Evolutionary conservation across 1,140 invertebrate species (phyloP), one percentile per base, ranked within the genome.

Genomic region (Diprion similis): DNA sequence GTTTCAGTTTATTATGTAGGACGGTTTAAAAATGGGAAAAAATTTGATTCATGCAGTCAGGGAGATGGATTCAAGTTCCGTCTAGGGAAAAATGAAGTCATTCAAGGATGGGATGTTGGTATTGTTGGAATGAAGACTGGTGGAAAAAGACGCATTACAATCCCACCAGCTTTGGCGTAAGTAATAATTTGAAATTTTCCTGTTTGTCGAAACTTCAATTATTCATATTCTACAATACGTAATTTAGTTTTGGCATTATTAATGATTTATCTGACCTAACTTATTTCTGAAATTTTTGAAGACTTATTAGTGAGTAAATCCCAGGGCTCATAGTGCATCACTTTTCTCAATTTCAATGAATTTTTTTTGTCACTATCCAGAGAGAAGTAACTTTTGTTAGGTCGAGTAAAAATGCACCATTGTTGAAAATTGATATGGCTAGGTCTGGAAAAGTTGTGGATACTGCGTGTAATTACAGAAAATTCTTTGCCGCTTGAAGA

Each of bases 41-140:
- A 93, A 77, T 96, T 97, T 82, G 95, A 97, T 83, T 89, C 91
- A 68, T 89, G 91, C 24, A 88, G 85, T 4, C 89, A 92, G 75
- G 95, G 95, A 11, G 90, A 91, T 46, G 95, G 95, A 0, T 97
- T 98, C 82, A 94, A 94, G 85, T 98, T 98, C 87, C 89, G 91
- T 18, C 84, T 98, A 13, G 97, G 96, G 0, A 90, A 90, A 66
- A 93, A 93, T 68, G 95, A 97, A 87, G 96, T 98, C 0, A 97
- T 98, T 77, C 93, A 93, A 80, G 97, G 95, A 45, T 98, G 96
- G 97, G 97, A 98, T 83, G 83, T 94, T 70, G 97, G 96, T 46
- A 87, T 98, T 9, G 82, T 85, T 77, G 96, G 96, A 76, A 97
- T 97, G 96, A 97, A 95, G 89, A 93, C 98, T 79, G 97, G 97